Evolutionary conservation across 2,797 vertebrate genomes (phyloP).

Genomic region (Potorous gilbertii): DNA sequence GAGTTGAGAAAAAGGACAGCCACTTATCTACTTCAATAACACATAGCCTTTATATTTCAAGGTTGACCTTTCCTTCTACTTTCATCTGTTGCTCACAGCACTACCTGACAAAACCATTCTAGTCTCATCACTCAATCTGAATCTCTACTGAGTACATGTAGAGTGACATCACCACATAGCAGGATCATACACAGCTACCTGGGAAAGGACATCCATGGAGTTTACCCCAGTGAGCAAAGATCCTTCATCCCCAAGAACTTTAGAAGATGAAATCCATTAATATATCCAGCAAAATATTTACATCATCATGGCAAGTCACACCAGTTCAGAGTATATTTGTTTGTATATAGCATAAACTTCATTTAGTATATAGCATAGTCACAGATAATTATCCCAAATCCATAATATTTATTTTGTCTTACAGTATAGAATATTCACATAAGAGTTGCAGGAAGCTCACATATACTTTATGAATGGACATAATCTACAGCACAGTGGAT

Average conservation of each 20-base stretch:
- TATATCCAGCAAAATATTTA: background rate
- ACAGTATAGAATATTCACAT: background rate
- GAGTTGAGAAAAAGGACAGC: background rate
- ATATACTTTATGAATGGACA: background rate
- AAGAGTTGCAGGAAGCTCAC: background rate
- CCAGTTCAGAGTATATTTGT: background rate
- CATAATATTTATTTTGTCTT: background rate
- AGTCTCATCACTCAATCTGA: background rate
- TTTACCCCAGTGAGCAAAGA: background rate
- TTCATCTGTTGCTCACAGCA: conserved; percentile 6
- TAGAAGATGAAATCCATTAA: background rate
- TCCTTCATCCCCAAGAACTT: background rate
- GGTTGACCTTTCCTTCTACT: background rate
- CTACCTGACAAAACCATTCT: conserved; percentile 18
- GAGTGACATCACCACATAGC: background rate
- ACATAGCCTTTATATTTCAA: background rate
- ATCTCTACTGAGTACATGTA: background rate
- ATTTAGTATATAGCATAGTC: background rate
- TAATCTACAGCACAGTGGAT: background rate
- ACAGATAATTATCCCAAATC: background rate
- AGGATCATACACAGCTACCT: background rate
- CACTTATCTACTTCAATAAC: background rate
- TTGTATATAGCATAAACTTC: background rate
- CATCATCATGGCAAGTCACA: background rate
- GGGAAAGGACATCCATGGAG: background rate